Base-by-base conservation (phyloP, 2,888 invertebrate species). In the Drosophila demipolita region DNA sequence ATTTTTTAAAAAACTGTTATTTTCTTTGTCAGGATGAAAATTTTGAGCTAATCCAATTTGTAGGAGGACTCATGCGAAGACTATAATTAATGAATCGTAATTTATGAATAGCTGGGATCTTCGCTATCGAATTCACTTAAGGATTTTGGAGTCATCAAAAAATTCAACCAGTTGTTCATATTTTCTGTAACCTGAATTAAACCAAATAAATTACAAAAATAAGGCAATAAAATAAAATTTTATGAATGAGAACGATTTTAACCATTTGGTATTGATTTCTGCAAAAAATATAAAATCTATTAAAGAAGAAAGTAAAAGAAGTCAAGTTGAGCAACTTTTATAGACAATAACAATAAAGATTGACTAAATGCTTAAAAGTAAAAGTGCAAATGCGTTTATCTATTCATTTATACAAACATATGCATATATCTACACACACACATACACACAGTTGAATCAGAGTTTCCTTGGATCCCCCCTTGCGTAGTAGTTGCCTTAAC, bases 401-500 rank as follows among this genome's bases (percentile, higher is more conserved):
- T 15, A 12, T 35, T 12, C 26, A 48, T 35, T 15, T 20, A 29
- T 23, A 42, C 33, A 53, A 15, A 38, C 29, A 50, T 9, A 36
- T 35, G 29, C 12, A 23, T 23, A 33, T 26, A 23, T 36, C 3
- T 6, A 17, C 23, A 50, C 50, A 50, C 29, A 15, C 38, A 40
- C 17, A 38, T 11, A 42, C 42, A 42, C 12, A 12, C 6, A n/a
- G 33, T 48, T 33, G 26, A 36, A 35, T 29, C 29, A 7, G 7
- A 8, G 12, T 36, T 35, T 32, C 29, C 40, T 36, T 60, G 55
- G 15, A 20, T 29, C n/a, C 29, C n/a, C n/a, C 2, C 11, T 29
- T 20, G 45, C 63, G 66, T 65, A 67, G 71, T 66, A 70, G 78
- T 67, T 66, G 69, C 49, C 73, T 59, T 83, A 87, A 90, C 79